Evolutionary conservation across 2,888 invertebrate species (phyloP).

Genomic region (Parelbella ahira): DNA sequence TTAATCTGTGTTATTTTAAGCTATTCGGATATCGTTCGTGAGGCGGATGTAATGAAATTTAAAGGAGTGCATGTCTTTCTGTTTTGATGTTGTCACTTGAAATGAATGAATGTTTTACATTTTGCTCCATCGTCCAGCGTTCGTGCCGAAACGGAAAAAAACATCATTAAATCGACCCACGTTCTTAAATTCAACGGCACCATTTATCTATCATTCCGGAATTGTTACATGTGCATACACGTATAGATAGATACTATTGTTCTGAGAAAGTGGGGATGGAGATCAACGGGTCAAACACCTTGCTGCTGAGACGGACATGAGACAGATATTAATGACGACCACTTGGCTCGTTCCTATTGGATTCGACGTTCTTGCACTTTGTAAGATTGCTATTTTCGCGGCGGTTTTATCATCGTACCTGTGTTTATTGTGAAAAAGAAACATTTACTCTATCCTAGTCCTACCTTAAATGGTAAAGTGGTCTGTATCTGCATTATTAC

Average conservation of each 20-base stretch:
- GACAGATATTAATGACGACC: conserved; percentile 17
- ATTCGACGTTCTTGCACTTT: too few species aligned
- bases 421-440: too few species aligned
- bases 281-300: conserved; percentile 22
- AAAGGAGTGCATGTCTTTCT: conserved; percentile 8
- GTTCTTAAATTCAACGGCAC: conserved; percentile 27
- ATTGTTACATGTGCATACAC: conserved; percentile 22
- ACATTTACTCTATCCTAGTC: too few species aligned
- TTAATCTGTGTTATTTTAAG: too few species aligned
- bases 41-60: not conserved
- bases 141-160: conserved; percentile 20
- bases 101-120: conserved; percentile 29
- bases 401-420: too few species aligned
- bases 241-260: conserved; percentile 28
- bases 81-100: conserved; percentile 24
- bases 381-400: too few species aligned
- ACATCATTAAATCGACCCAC: conserved; percentile 29
- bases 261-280: conserved; percentile 21
- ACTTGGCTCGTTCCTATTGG: conserved; percentile 3
- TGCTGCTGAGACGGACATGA: conserved; percentile 15
- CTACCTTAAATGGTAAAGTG: too few species aligned
- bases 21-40: too few species aligned
- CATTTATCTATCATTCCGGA: conserved; percentile 28
- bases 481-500: too few species aligned
- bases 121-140: conserved; percentile 22